Percentiles rank a stretch among this genome's conserved stretches.
phyloP scores from a whole-genome alignment of 2,888 invertebrate species.

The Dione juno region DNA sequence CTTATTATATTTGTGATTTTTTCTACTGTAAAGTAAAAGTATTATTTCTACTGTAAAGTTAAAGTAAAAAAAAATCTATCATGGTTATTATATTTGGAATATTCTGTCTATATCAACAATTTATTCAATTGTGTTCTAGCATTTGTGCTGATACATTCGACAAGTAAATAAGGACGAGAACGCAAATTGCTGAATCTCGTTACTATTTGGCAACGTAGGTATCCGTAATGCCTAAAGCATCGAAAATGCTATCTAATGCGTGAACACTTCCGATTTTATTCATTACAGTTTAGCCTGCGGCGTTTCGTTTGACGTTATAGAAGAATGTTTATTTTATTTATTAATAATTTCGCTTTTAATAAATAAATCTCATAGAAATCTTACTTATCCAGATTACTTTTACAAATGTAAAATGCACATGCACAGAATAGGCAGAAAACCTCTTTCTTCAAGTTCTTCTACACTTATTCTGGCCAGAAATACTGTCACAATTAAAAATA shows the following conservation, averaged over 20 bases:
- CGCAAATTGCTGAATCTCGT: slow-evolving; percentile 72
- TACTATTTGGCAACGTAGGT: slow-evolving; percentile 69
- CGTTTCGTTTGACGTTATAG: neutral
- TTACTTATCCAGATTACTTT: neutral
- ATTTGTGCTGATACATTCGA: slow-evolving; percentile 36
- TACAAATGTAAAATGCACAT: neutral
- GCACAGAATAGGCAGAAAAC: no score
- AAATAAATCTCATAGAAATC: neutral
- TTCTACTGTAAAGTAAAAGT: no score
- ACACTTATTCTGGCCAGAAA: no score
- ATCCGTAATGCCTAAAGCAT: slow-evolving; percentile 59
- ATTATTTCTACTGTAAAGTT: no score
- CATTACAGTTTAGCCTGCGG: neutral
- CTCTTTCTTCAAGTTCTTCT: no score
- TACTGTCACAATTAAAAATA: no score
- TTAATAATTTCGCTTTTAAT: neutral
- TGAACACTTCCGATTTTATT: slow-evolving; percentile 56
- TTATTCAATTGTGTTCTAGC: slow-evolving; percentile 39
- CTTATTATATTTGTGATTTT: no score
- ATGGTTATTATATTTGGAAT: neutral
- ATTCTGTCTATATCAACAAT: slow-evolving; percentile 17
- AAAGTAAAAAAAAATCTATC: no score
- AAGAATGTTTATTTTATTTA: neutral
- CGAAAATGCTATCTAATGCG: slow-evolving; percentile 65
- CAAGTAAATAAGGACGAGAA: slow-evolving; percentile 50